These are phyloP conservation scores for Malachius bipustulatus DNA, from an alignment of 2,888 invertebrate genomes.

Conservation along the genomic window DNA sequence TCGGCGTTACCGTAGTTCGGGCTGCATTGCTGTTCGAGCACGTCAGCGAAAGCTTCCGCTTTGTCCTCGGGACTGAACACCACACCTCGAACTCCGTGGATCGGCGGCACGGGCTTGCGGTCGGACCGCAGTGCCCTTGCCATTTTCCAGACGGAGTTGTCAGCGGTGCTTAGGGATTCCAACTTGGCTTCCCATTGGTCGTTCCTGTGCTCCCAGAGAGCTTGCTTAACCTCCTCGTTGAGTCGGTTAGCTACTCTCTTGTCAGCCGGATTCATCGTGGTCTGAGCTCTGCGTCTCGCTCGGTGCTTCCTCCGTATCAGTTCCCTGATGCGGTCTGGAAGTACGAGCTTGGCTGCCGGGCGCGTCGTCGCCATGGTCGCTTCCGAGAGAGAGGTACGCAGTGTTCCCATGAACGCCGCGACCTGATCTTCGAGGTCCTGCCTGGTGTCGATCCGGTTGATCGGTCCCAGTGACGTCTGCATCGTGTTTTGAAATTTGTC, in stretches of 20 bases:
- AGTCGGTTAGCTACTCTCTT: not conserved
- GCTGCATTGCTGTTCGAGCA: slow-evolving; percentile 10
- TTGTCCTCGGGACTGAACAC: slow-evolving; percentile 11
- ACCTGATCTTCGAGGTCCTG: too few species aligned
- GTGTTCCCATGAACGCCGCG: too few species aligned
- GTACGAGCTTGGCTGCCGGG: too few species aligned
- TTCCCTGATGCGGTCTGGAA: not conserved
- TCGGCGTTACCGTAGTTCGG: slow-evolving; percentile 10
- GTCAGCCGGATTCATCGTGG: not conserved
- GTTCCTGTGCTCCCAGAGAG: slow-evolving; percentile 1
- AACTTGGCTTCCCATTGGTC: not conserved
- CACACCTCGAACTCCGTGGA: slow-evolving; percentile 10
- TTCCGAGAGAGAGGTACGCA: too few species aligned
- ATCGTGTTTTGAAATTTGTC: too few species aligned
- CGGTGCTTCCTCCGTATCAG: not conserved
- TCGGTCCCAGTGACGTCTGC: too few species aligned
- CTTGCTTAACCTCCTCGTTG: not conserved
- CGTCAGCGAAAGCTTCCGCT: slow-evolving; percentile 13
- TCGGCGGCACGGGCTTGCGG: slow-evolving; percentile 8
- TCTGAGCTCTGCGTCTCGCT: not conserved
- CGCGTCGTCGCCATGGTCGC: too few species aligned
- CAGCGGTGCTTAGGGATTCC: not conserved
- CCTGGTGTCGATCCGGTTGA: too few species aligned
- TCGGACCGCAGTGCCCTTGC: too few species aligned
- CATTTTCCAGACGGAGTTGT: not conserved